phyloP scores from a whole-genome alignment of 2,113 vertebrate genomes.

The Donacobius atricapilla region DNA sequence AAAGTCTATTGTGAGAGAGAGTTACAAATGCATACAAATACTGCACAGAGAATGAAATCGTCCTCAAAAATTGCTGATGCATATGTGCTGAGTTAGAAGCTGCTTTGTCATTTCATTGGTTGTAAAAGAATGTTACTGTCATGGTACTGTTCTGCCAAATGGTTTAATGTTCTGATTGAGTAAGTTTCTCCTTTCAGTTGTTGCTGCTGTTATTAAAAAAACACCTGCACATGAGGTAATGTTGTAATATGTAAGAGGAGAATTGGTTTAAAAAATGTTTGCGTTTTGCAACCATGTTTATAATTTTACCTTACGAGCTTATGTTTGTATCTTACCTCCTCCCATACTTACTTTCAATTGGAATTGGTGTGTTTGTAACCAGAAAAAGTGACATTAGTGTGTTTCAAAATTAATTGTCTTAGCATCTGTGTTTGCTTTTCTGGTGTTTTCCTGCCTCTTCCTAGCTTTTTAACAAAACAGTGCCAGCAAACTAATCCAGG shows the following conservation, averaged over 20 bases:
- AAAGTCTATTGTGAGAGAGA: neutral
- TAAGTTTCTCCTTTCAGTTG: constrained; percentile 49
- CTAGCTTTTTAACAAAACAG: constrained; percentile 28
- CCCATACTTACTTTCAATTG: neutral
- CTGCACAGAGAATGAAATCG: neutral
- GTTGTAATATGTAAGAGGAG: neutral
- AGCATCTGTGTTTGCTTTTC: neutral
- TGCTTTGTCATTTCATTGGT: neutral
- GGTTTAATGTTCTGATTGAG: constrained; percentile 14
- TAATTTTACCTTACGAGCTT: neutral
- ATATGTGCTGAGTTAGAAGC: neutral
- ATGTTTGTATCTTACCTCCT: neutral
- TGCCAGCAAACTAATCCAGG: neutral
- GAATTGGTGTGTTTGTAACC: constrained; percentile 37
- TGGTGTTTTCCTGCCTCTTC: neutral
- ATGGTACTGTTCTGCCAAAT: neutral
- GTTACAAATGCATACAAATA: neutral
- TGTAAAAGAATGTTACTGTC: neutral
- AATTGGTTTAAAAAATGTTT: neutral
- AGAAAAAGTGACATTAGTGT: neutral
- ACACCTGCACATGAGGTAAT: constrained; percentile 20
- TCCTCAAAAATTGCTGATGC: neutral
- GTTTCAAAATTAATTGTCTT: neutral
- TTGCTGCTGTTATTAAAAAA: constrained; percentile 10
- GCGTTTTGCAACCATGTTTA: neutral